Conservation (phyloP, 2,888 invertebrate species). For the Theretra japonica region DNA sequence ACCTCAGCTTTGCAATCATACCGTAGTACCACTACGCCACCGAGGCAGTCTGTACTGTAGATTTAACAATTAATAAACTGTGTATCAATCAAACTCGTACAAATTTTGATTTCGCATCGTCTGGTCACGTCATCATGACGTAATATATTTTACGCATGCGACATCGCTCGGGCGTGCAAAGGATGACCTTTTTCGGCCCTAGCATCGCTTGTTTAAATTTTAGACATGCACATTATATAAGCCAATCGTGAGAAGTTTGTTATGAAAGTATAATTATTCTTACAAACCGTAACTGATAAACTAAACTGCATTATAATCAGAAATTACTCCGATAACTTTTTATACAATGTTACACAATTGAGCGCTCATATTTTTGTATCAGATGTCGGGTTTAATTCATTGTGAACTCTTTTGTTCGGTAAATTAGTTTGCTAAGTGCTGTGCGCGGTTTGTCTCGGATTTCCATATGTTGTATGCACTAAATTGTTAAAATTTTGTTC, state of each 20-base stretch:
- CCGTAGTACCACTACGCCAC: too few relatives aligned
- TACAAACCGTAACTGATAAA: conserved; percentile 26
- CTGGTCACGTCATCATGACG: not conserved
- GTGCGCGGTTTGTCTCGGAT: not conserved
- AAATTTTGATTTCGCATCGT: conserved; percentile 3
- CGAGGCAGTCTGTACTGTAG: too few relatives aligned
- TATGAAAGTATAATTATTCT: conserved; percentile 17
- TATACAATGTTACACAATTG: conserved; percentile 24
- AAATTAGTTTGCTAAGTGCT: conserved; percentile 16
- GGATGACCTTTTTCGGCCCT: conserved; percentile 11
- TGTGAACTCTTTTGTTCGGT: conserved; percentile 30
- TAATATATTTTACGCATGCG: conserved; percentile 4
- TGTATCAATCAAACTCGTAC: not conserved
- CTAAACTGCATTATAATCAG: conserved; percentile 8
- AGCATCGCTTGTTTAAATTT: not conserved
- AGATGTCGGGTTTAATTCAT: not conserved
- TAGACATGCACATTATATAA: conserved; percentile 22
- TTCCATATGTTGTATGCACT: too few relatives aligned
- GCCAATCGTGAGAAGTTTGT: conserved; percentile 20
- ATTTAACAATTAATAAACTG: too few relatives aligned
- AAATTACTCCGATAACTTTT: conserved; percentile 19
- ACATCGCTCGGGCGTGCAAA: not conserved
- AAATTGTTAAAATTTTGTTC: too few relatives aligned
- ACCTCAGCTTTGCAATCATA: too few relatives aligned
- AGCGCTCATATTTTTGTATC: conserved; percentile 22